Conservation (phyloP, 1,140 invertebrate genomes). For the Papilio aristodemus region DNA sequence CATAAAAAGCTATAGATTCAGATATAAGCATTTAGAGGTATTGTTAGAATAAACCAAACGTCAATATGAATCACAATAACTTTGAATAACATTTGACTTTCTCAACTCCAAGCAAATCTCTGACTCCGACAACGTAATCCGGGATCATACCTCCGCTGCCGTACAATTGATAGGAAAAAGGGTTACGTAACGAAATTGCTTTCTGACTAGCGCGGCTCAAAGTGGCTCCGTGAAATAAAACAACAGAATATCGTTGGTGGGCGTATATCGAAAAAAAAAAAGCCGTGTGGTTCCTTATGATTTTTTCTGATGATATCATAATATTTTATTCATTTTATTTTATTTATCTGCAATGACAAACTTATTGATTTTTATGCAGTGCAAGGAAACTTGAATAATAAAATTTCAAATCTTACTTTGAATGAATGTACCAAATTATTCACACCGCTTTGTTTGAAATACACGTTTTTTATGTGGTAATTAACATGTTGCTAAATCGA, state of each 20-base stretch:
- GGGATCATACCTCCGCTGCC: slow-evolving; percentile 17
- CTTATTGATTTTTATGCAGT: too few relatives aligned
- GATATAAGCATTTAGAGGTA: too few relatives aligned
- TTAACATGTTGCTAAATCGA: not conserved
- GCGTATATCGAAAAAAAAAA: not conserved
- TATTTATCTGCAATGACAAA: too few relatives aligned
- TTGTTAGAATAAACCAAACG: too few relatives aligned
- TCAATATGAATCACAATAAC: not conserved
- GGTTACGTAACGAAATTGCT: slow-evolving; percentile 55
- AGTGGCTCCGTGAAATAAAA: slow-evolving; percentile 44
- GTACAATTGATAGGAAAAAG: slow-evolving; percentile 35
- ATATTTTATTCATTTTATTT: too few relatives aligned
- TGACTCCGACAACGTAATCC: not conserved
- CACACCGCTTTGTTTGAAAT: slow-evolving; percentile 3
- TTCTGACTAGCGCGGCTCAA: slow-evolving; percentile 40
- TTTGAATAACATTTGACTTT: not conserved
- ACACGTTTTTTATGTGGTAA: slow-evolving; percentile 1
- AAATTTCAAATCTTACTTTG: too few relatives aligned
- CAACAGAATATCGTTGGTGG: slow-evolving; percentile 18
- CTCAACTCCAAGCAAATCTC: not conserved
- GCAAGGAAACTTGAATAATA: too few relatives aligned
- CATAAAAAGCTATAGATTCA: too few relatives aligned
- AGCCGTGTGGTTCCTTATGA: not conserved
- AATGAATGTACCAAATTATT: too few relatives aligned
- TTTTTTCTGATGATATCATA: not conserved